Conservation (phyloP, 2,888 invertebrate genomes). For the Mycalesis mineus region DNA sequence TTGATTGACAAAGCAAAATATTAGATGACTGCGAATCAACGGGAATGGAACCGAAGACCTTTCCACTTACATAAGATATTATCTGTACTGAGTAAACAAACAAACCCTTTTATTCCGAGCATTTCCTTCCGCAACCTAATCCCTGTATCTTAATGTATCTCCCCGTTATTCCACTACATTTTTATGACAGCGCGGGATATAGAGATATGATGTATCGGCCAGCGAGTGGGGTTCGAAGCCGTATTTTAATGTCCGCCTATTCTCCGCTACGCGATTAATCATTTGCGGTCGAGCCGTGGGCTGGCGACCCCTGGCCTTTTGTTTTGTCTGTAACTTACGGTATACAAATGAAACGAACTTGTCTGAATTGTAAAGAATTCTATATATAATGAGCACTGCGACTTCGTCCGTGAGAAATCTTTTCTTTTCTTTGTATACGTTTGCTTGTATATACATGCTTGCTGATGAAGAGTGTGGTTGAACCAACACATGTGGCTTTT, state of each 20-base stretch:
- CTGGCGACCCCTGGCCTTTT: conserved; percentile 24
- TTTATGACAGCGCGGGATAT: conserved; percentile 20
- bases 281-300: conserved; percentile 20
- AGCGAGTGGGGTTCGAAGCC: conserved; percentile 39
- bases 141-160: conserved; percentile 6
- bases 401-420: too few species aligned
- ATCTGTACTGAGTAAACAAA: neutral
- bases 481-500: too few species aligned
- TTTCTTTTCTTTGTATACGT: too few species aligned
- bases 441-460: too few species aligned
- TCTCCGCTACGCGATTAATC: conserved; percentile 26
- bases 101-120: neutral
- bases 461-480: too few species aligned
- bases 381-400: too few species aligned
- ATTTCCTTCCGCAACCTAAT: conserved; percentile 2
- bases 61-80: too few species aligned
- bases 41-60: too few species aligned
- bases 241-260: conserved; percentile 40
- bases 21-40: too few species aligned
- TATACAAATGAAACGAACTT: conserved; percentile 20
- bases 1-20: too few species aligned
- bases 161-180: conserved; percentile 16
- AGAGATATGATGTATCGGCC: conserved; percentile 37
- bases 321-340: conserved; percentile 39
- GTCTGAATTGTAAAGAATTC: too few species aligned